Percentiles rank a stretch among this genome's conserved stretches.
phyloP scores from a whole-genome alignment of 2,113 vertebrate species.

The Panthera uncia region DNA sequence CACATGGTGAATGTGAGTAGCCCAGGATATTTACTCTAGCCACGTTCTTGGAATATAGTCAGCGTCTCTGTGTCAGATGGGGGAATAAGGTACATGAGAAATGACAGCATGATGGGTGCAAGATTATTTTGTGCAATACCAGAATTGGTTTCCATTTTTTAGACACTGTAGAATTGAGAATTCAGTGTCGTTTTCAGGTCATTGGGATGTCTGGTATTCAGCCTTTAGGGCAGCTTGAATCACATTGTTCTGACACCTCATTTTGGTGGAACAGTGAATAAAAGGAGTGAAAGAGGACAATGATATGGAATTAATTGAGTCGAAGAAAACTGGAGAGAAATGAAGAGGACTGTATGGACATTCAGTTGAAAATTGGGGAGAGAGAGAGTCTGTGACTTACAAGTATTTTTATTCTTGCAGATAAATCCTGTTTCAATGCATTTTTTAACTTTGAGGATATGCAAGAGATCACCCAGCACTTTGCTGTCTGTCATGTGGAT shows the following conservation, averaged over 20 bases:
- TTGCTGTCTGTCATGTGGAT: constrained; percentile 95
- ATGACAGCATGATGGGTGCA: background rate
- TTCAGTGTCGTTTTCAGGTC: background rate
- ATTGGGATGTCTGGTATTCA: background rate
- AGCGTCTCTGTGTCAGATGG: background rate
- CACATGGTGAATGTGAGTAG: background rate
- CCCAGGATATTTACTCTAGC: background rate
- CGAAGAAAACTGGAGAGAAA: background rate
- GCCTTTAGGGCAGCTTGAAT: background rate
- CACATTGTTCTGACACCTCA: background rate
- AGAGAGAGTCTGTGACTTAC: background rate
- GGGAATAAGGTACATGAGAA: background rate
- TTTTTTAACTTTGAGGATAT: constrained; percentile 99
- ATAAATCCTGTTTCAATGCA: constrained; percentile 99
- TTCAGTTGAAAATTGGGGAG: background rate
- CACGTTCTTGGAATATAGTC: background rate
- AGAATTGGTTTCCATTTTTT: background rate
- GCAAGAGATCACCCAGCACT: constrained; percentile 97
- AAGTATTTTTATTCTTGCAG: constrained; percentile 81
- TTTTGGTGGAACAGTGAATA: background rate
- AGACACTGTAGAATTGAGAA: constrained; percentile 20
- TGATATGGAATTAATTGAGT: background rate
- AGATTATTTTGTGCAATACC: constrained; percentile 1
- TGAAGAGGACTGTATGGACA: background rate
- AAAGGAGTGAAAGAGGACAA: background rate